Evolutionary conservation across 2,797 vertebrate genomes (phyloP).

Genomic region (Thaleichthys pacificus): DNA sequence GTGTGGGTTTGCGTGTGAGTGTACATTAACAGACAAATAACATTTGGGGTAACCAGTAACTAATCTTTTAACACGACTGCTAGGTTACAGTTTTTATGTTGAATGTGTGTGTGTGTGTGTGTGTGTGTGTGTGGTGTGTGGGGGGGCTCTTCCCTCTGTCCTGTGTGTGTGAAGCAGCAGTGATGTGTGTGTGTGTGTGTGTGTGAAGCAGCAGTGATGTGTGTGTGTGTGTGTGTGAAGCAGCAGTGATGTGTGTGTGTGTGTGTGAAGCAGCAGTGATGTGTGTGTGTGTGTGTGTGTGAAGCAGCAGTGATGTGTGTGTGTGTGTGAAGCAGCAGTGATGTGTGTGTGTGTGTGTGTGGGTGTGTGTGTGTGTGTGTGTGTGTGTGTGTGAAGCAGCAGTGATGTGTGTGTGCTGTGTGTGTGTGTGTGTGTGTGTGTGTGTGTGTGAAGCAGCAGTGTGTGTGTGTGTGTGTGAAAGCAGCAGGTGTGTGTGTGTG

Average conservation of each 20-base stretch:
- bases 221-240: too few species aligned
- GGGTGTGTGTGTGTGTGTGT: too few species aligned
- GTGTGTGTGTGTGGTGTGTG: slow-evolving; percentile 9
- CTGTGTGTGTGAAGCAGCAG: slow-evolving; percentile 19
- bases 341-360: slow-evolving; percentile 32
- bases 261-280: not conserved
- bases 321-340: slow-evolving; percentile 14
- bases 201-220: slow-evolving; percentile 28
- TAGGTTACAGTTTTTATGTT: not conserved
- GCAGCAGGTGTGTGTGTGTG: slow-evolving; percentile 34
- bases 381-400: too few species aligned
- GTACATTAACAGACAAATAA: not conserved
- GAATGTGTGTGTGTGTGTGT: not conserved
- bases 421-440: slow-evolving; percentile 24
- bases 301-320: slow-evolving; percentile 28
- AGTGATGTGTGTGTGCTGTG: too few species aligned
- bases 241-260: too few species aligned
- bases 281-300: slow-evolving; percentile 10
- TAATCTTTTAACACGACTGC: not conserved
- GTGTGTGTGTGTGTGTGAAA: slow-evolving; percentile 2
- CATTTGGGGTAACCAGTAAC: not conserved
- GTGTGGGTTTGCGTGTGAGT: not conserved
- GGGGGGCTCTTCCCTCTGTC: not conserved
- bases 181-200: not conserved
- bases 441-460: slow-evolving; percentile 19